phyloP scores from a whole-genome alignment of 2,888 invertebrate genomes.

The Leptura quadrifasciata region DNA sequence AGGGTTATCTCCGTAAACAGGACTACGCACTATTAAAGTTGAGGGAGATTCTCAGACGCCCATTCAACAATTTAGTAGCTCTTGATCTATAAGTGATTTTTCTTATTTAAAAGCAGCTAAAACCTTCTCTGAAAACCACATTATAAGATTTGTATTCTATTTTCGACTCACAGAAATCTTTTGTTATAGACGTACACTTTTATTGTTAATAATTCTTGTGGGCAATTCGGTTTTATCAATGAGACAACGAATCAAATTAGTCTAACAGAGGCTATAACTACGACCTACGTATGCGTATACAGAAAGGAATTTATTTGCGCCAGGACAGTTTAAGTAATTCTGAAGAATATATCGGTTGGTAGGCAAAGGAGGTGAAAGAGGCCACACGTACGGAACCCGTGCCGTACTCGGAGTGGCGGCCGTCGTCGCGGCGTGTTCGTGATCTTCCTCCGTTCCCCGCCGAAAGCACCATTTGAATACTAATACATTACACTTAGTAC shows the following conservation, averaged over 20 bases:
- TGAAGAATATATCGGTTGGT: constrained; percentile 15
- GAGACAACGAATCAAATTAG: neutral
- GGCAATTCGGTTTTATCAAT: neutral
- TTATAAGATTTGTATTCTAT: too few species aligned
- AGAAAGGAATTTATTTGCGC: neutral
- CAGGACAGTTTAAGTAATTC: neutral
- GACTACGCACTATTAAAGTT: too few species aligned
- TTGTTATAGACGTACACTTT: too few species aligned
- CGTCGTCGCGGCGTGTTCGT: constrained; percentile 56
- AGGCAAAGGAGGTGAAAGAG: constrained; percentile 51
- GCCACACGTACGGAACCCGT: constrained; percentile 63
- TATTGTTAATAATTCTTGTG: neutral
- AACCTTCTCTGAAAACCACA: too few species aligned
- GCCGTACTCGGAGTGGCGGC: constrained; percentile 58
- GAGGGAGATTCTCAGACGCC: too few species aligned
- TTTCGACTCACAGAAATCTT: too few species aligned
- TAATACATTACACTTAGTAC: constrained; percentile 40
- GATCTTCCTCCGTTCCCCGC: constrained; percentile 54
- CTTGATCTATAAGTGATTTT: too few species aligned
- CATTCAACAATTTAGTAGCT: too few species aligned
- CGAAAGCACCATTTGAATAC: constrained; percentile 52
- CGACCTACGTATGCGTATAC: neutral
- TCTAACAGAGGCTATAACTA: neutral
- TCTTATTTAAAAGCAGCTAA: too few species aligned
- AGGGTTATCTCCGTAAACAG: too few species aligned